These are phyloP conservation scores for Drosophila hydei DNA, from an alignment of 1,140 invertebrate species.

Conservation along the genomic window DNA sequence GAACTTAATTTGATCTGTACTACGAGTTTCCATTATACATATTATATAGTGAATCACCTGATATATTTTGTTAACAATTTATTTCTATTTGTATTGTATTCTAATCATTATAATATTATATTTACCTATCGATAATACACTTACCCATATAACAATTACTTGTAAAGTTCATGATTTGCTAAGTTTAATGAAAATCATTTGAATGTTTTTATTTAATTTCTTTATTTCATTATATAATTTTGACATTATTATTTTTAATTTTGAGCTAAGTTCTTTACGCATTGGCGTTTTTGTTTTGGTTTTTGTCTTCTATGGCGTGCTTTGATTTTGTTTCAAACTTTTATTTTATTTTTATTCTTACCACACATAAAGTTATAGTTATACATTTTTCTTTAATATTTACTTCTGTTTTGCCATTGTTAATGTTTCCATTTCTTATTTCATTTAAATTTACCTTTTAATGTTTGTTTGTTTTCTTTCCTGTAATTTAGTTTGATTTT, in stretches of 20 bases:
- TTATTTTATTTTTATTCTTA: slow-evolving; percentile 62
- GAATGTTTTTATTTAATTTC: slow-evolving; percentile 49
- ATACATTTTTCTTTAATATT: slow-evolving; percentile 58
- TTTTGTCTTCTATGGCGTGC: slow-evolving; percentile 57
- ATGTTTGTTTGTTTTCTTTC: slow-evolving; percentile 51
- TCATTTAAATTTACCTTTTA: slow-evolving; percentile 9
- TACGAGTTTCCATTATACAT: too few species aligned
- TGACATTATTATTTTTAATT: slow-evolving; percentile 71
- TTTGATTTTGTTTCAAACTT: slow-evolving; percentile 57
- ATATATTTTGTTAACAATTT: too few species aligned
- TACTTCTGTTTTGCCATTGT: slow-evolving; percentile 25
- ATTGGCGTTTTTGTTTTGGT: slow-evolving; percentile 52
- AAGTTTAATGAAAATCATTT: slow-evolving; percentile 4
- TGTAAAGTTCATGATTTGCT: background rate
- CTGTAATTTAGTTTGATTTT: slow-evolving; percentile 80
- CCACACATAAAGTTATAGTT: slow-evolving; percentile 64
- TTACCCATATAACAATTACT: too few species aligned
- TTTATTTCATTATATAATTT: slow-evolving; percentile 79
- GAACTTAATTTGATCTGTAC: too few species aligned
- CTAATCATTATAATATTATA: too few species aligned
- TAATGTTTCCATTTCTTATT: slow-evolving; percentile 6
- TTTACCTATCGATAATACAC: too few species aligned
- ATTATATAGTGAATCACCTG: too few species aligned
- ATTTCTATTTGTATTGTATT: too few species aligned
- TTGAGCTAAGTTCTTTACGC: slow-evolving; percentile 74